phyloP scores from a whole-genome alignment of 1,140 invertebrate species.

The Magallana angulata region DNA sequence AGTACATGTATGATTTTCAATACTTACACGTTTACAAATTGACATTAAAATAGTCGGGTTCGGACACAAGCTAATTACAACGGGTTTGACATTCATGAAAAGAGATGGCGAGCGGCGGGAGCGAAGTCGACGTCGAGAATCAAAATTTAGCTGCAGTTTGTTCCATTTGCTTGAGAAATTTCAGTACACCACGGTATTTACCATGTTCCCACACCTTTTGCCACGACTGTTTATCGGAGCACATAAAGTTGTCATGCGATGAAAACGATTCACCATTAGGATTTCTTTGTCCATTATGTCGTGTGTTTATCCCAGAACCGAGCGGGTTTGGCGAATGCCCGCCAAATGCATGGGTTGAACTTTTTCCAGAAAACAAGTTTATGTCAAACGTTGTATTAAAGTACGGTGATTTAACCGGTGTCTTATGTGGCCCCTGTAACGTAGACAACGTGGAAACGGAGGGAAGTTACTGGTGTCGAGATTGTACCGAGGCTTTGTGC shows the following conservation, averaged over 20 bases:
- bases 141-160: neutral
- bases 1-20: too few relatives aligned
- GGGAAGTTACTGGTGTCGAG: neutral
- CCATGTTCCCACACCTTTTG: neutral
- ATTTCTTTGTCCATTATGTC: constrained; percentile 1
- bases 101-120: neutral
- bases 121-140: neutral
- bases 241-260: neutral
- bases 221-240: neutral
- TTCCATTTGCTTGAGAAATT: neutral
- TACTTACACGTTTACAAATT: too few relatives aligned
- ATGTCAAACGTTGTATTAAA: neutral
- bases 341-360: neutral
- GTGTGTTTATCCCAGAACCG: neutral
- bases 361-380: neutral
- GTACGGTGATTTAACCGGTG: neutral
- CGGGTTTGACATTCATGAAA: too few relatives aligned
- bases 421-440: neutral
- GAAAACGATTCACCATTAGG: neutral
- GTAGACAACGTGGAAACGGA: neutral
- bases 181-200: neutral
- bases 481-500: neutral
- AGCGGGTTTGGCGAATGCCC: neutral
- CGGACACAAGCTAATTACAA: too few relatives aligned
- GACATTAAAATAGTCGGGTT: too few relatives aligned